phyloP scores from a whole-genome alignment of 2,797 vertebrate genomes.

The Thamnophis elegans region DNA sequence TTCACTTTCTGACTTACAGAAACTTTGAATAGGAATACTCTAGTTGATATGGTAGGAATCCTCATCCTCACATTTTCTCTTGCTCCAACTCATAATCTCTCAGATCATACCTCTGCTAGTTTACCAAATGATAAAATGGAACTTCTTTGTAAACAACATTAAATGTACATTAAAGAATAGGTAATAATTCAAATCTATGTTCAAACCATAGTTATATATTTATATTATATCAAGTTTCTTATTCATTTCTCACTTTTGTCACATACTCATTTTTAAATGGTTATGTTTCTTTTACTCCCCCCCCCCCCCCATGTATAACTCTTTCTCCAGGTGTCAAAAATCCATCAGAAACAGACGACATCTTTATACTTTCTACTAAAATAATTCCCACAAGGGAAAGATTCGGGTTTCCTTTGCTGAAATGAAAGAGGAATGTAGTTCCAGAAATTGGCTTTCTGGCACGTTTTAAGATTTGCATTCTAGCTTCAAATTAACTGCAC shows the following conservation, averaged over 20 bases:
- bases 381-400: not conserved
- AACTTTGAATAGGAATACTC: not conserved
- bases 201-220: not conserved
- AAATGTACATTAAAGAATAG: not conserved
- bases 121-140: not conserved
- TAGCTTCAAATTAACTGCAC: not conserved
- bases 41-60: not conserved
- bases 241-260: not conserved
- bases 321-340: not conserved
- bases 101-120: not conserved
- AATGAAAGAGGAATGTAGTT: not conserved
- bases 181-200: not conserved
- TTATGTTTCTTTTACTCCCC: not conserved
- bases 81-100: not conserved
- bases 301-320: not conserved
- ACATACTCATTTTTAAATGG: not conserved
- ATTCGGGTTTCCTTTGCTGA: not conserved
- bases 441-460: not conserved
- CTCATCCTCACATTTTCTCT: not conserved
- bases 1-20: not conserved
- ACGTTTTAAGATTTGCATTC: not conserved
- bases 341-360: not conserved
- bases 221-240: not conserved
- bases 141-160: not conserved
- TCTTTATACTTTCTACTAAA: not conserved